A percentile compares a stretch with the other conserved stretches of the same genome.
phyloP scores from a whole-genome alignment of 2,888 invertebrate genomes.

The Campaea margaritaria region DNA sequence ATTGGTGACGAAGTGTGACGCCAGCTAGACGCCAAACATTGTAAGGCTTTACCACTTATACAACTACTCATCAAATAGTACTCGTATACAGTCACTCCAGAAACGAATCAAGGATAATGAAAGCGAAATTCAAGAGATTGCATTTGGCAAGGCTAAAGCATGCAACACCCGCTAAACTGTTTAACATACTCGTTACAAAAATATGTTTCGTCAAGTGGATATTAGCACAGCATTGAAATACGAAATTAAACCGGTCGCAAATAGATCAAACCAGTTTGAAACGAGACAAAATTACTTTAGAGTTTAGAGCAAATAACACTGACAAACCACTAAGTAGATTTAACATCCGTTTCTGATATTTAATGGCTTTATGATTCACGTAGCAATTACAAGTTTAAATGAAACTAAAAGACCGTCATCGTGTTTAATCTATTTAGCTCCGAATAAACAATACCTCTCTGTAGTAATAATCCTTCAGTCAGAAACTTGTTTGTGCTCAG shows the following conservation, averaged over 20 bases:
- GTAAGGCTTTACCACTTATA: neutral
- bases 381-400: conserved; percentile 15
- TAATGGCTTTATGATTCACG: conserved; percentile 21
- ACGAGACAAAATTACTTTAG: conserved; percentile 17
- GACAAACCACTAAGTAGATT: conserved; percentile 6
- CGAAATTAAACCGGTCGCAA: conserved; percentile 41
- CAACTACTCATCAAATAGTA: neutral
- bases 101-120: conserved; percentile 34
- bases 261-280: conserved; percentile 42
- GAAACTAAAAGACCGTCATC: conserved; percentile 3
- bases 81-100: neutral
- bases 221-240: conserved; percentile 46
- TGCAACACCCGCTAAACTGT: conserved; percentile 50
- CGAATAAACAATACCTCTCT: conserved; percentile 11
- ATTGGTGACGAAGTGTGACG: conserved; percentile 30
- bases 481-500: conserved; percentile 21
- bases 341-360: conserved; percentile 17
- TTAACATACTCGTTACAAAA: conserved; percentile 43
- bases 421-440: conserved; percentile 4
- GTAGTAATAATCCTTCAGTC: conserved; percentile 1
- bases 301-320: conserved; percentile 3
- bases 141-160: conserved; percentile 45
- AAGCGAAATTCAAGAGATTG: conserved; percentile 49
- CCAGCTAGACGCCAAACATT: conserved; percentile 25
- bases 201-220: conserved; percentile 43